Conservation (phyloP, 1,140 invertebrate species). For the Procambarus virginalis region DNA sequence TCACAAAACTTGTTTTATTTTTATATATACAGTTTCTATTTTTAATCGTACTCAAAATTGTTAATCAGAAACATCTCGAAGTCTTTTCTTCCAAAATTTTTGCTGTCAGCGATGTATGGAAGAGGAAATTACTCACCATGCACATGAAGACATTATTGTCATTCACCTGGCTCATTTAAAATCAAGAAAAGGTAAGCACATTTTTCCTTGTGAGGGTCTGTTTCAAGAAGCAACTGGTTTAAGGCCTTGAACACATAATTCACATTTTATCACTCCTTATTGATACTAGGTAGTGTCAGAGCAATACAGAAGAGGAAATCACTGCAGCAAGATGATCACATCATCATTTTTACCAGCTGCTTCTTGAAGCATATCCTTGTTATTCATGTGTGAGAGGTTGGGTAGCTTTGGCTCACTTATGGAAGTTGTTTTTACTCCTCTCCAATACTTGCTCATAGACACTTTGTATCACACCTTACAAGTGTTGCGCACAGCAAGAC, state of each 20-base stretch:
- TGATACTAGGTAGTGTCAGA: slow-evolving; percentile 7
- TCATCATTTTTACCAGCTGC: slow-evolving; percentile 34
- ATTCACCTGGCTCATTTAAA: slow-evolving; percentile 49
- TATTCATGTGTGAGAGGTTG: slow-evolving; percentile 18
- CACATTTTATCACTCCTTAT: slow-evolving; percentile 13
- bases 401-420: not conserved
- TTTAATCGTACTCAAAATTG: slow-evolving; percentile 9
- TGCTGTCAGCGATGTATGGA: slow-evolving; percentile 62
- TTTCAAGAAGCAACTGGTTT: slow-evolving; percentile 66
- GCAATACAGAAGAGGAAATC: slow-evolving; percentile 31
- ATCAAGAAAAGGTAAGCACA: slow-evolving; percentile 61
- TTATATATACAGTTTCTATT: not conserved
- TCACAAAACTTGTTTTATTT: slow-evolving; percentile 24
- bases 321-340: slow-evolving; percentile 1
- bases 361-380: slow-evolving; percentile 61
- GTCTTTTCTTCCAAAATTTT: slow-evolving; percentile 41
- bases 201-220: slow-evolving; percentile 64
- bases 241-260: not conserved
- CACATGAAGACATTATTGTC: slow-evolving; percentile 56
- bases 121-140: slow-evolving; percentile 50
- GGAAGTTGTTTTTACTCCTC: not conserved
- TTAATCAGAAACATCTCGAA: slow-evolving; percentile 20
- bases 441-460: not conserved
- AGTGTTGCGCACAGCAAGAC: too few species aligned
- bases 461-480: too few species aligned